phyloP scores from a whole-genome alignment of 92 coral and sea anemone species.

The Phenganax subtilis region DNA sequence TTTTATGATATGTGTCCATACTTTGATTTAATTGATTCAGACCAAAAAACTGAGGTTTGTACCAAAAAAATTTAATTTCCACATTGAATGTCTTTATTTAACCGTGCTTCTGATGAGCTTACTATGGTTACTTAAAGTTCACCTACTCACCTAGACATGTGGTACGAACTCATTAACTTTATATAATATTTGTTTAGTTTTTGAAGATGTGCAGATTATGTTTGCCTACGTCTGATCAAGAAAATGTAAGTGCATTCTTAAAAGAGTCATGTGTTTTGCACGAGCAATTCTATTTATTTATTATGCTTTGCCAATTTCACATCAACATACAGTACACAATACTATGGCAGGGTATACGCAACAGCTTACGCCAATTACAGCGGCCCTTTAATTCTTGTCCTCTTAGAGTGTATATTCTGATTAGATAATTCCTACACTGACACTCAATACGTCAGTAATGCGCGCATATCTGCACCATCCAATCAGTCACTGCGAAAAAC shows the following conservation, averaged over 20 bases:
- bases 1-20: constrained; percentile 72
- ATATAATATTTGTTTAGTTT: constrained; percentile 31
- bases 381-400: no score
- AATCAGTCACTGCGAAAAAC: no score
- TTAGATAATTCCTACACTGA: no score
- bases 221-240: constrained; percentile 20
- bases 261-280: not conserved
- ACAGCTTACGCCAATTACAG: no score
- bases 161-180: not conserved
- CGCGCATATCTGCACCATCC: no score
- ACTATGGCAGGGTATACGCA: no score
- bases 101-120: no score
- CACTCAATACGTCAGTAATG: no score
- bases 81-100: not conserved
- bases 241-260: constrained; percentile 4
- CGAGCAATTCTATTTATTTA: not conserved
- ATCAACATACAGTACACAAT: no score
- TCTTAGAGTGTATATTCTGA: no score
- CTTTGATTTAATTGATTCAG: constrained; percentile 49
- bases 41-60: constrained; percentile 50
- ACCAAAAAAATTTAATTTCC: not conserved
- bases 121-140: not conserved
- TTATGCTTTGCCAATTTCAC: no score
- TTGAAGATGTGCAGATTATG: constrained; percentile 38
- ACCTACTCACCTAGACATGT: not conserved